phyloP scores from a whole-genome alignment of 2,797 vertebrate species.

The Pelodytes ibericus region DNA sequence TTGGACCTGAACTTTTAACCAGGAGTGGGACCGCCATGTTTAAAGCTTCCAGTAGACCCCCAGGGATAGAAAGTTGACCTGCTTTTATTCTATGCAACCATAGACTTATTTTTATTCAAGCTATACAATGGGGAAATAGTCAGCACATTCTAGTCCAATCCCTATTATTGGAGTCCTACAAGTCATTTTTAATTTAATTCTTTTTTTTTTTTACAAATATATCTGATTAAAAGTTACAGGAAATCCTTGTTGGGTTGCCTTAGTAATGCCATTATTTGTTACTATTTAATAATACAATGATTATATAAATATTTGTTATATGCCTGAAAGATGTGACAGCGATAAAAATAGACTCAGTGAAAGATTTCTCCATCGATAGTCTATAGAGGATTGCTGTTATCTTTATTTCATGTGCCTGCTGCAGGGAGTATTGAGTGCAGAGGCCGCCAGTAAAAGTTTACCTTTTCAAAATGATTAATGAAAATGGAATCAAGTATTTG shows the following conservation, averaged over 20 bases:
- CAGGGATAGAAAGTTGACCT: constrained; percentile 77
- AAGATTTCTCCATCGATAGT: no score
- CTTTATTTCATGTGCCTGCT: no score
- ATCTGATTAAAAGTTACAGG: constrained; percentile 65
- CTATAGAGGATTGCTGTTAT: no score
- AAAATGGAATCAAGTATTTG: neutral
- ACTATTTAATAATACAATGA: no score
- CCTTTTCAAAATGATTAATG: neutral
- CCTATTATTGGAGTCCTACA: constrained; percentile 71
- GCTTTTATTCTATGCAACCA: constrained; percentile 81
- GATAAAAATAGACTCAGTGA: no score
- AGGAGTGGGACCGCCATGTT: constrained; percentile 69
- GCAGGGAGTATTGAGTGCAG: no score
- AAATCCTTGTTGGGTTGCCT: constrained; percentile 15
- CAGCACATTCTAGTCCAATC: constrained; percentile 75
- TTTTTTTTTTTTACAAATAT: constrained; percentile 55
- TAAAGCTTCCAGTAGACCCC: constrained; percentile 72
- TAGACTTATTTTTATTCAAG: constrained; percentile 81
- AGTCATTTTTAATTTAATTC: constrained; percentile 69
- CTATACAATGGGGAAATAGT: constrained; percentile 72
- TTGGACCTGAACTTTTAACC: constrained; percentile 72
- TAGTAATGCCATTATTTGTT: neutral
- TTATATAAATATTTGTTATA: no score
- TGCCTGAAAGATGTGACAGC: no score
- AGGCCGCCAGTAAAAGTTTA: neutral